Percentiles rank a stretch among this genome's conserved stretches.
These are phyloP conservation scores for Pyrocoelia pectoralis DNA, from an alignment of 2,888 invertebrate species.

Conservation along the genomic window DNA sequence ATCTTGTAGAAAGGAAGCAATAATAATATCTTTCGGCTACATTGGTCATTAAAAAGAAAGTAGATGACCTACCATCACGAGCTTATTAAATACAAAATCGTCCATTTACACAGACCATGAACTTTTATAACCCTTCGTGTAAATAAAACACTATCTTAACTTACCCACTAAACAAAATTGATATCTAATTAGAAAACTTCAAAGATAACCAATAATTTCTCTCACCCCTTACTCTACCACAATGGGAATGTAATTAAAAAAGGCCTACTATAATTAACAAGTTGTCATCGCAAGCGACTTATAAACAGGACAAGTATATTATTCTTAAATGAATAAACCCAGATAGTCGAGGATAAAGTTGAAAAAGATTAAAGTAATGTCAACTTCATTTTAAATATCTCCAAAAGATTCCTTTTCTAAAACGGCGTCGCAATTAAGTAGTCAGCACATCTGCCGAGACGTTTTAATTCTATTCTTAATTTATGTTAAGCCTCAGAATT, in stretches of 20 bases:
- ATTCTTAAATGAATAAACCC: neutral
- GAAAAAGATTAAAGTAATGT: constrained; percentile 9
- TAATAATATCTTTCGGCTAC: no score
- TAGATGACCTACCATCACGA: neutral
- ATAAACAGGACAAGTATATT: constrained; percentile 5
- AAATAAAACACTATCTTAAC: constrained; percentile 19
- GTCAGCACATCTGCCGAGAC: neutral
- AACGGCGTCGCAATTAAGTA: constrained; percentile 2
- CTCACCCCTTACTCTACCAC: no score
- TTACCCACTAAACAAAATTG: constrained; percentile 24
- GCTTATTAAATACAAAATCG: neutral
- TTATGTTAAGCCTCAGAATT: neutral
- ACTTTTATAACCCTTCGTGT: constrained; percentile 8
- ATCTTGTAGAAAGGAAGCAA: no score
- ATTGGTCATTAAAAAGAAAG: no score
- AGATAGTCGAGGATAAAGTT: neutral
- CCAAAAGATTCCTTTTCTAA: neutral
- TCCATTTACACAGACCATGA: neutral
- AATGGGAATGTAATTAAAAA: no score
- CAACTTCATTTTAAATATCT: constrained; percentile 9
- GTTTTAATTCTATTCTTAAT: neutral
- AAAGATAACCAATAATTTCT: no score
- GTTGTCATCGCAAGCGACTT: neutral
- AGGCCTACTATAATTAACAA: neutral
- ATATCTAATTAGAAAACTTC: constrained; percentile 32